Base-by-base conservation (phyloP, 2,113 vertebrate species). In the Bos indicus region DNA sequence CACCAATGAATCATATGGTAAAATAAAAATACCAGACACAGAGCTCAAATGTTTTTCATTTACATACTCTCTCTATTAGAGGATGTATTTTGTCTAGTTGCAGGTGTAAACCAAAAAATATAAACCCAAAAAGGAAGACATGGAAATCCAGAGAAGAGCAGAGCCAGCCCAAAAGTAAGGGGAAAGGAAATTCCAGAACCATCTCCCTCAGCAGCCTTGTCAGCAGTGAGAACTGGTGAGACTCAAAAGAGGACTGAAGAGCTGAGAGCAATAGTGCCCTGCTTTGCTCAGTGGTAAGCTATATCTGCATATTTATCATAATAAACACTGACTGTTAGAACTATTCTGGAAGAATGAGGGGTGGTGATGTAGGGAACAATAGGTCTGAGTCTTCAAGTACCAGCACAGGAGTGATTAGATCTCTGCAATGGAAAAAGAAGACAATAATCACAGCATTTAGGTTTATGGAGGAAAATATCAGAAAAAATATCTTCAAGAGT, bases 21-120 rank as follows among this genome's bases (percentile, higher is more conserved):
- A 93, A 83, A 93, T 87, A 92, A 94, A 97, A 82, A 56, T 80
- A 81, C 51, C 83, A 93, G 52, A 62, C 11, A 40, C 28, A 81
- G n/a, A 91, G 30, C 21, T 88, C 54, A 57, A 56, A 46, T 33
- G 9, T 33, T 88, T 88, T 92, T 78, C n/a, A 59, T 64, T 54
- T 74, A 93, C 2, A 54, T 6, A 14, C 3, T 33, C 12, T 48
- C 60, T 93, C 43, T 90, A 51, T 6, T 23, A 54, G 16, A 67
- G 10, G 25, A 88, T 9, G 23, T 54, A 3, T 80, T 91, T 91
- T 52, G 23, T 6, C 30, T 77, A 56, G 64, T 57, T 36, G 2
- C 46, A 51, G 48, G 36, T 95, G 23, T 11, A 87, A 95, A 89
- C 25, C 78, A 77, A 96, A 85, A 60, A 25, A 48, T 33, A 78